Evolutionary conservation across 2,888 invertebrate genomes (phyloP).

Genomic region (Lamellibrachia columna): DNA sequence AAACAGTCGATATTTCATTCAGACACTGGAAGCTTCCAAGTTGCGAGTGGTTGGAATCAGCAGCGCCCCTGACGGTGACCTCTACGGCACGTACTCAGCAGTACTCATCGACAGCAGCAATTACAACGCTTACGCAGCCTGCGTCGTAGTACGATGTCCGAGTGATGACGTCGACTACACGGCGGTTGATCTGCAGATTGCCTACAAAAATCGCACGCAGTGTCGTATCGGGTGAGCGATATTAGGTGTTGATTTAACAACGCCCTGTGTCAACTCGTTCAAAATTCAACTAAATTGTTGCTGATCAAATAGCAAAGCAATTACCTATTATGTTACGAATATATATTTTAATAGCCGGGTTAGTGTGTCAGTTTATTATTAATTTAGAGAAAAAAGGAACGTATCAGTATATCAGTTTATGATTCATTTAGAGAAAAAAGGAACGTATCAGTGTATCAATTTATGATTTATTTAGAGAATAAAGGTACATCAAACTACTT

Average conservation of each 20-base stretch:
- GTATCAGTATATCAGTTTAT: too few species aligned
- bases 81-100: not conserved
- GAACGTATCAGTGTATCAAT: too few species aligned
- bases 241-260: not conserved
- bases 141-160: not conserved
- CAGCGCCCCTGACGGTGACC: not conserved
- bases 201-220: not conserved
- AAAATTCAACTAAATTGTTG: too few species aligned
- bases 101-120: not conserved
- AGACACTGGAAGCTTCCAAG: not conserved
- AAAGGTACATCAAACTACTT: too few species aligned
- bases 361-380: too few species aligned
- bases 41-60: not conserved
- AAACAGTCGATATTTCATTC: not conserved
- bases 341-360: too few species aligned
- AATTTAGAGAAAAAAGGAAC: too few species aligned
- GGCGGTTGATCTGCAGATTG: not conserved
- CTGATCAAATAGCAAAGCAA: too few species aligned
- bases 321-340: too few species aligned
- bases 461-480: too few species aligned
- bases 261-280: not conserved
- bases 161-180: not conserved
- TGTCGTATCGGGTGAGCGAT: not conserved
- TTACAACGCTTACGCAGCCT: not conserved
- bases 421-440: too few species aligned